Base-by-base conservation (phyloP, 1,140 invertebrate species). In the Chironomus striatipennis region DNA sequence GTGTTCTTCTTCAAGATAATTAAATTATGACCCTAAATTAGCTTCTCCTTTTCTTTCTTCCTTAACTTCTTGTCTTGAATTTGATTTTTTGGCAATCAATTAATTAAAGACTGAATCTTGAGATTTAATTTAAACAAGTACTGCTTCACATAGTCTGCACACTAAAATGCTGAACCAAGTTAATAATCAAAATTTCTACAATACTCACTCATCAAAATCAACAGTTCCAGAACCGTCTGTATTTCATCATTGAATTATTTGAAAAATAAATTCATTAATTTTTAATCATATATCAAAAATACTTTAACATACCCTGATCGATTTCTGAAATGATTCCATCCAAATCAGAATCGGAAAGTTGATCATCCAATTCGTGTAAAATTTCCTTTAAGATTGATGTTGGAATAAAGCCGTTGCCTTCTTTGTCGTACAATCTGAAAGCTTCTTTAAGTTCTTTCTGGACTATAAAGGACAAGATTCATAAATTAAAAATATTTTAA, bases 271-370 rank as follows among this genome's bases (percentile, higher is more conserved):
- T 47, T 57, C 12, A 57, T 57, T 57, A 57, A 57, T 57, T 57
- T n/a, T 57, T 57, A n/a, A 5, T 47, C 43, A n/a, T 57, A 15
- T 57, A 10, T 47, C 9, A 57, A 12, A 5, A 57, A 57, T 57
- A 57, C 5, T 57, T 57, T 74, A 94, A 96, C 77, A 94, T 94
- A 83, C 97, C 95, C 74, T 94, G 93, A 83, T 97, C 96, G 80
- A 97, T 97, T 87, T 98, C 96, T 79, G 95, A 93, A 81, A 98
- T 97, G 89, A 97, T 96, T 81, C 94, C 93, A 79, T 97, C 94
- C 77, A 98, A 86, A 83, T 97, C 95, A 75, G 93, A 90, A 75
- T 96, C 90, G 47, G 94, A 96, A 70, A 98, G 85, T 82, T 96
- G 94, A 80, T 97, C 94, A 79, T 98, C 95, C 75, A 98, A 83